Evolutionary conservation across 2,113 vertebrate species (phyloP).

Genomic region (Neotoma lepida): DNA sequence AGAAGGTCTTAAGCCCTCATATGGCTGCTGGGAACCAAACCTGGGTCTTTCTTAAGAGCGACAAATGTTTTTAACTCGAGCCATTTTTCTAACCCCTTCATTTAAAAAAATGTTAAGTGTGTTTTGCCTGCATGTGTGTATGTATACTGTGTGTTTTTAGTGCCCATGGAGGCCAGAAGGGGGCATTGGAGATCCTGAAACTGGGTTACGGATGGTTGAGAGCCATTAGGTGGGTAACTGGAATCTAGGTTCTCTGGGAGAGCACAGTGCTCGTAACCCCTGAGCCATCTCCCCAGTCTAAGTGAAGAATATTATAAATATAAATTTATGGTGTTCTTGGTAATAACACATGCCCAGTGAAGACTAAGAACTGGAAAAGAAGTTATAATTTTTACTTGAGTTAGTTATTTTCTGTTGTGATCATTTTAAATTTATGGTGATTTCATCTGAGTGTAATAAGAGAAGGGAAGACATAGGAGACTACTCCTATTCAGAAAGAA

Average conservation of each 20-base stretch:
- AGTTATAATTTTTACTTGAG: slow-evolving; percentile 77
- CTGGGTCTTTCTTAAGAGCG: neutral
- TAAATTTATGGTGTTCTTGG: slow-evolving; percentile 59
- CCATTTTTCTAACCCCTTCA: neutral
- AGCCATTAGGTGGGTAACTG: neutral
- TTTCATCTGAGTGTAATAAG: slow-evolving; percentile 82
- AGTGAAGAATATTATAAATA: slow-evolving; percentile 54
- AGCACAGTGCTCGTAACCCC: neutral
- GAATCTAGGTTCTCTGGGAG: neutral
- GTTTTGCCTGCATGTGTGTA: neutral
- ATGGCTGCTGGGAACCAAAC: neutral
- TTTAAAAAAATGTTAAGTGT: neutral
- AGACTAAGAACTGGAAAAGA: slow-evolving; percentile 72
- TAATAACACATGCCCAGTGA: slow-evolving; percentile 77
- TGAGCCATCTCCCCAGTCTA: neutral
- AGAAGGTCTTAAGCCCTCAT: neutral
- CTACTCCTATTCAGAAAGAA: slow-evolving; percentile 70
- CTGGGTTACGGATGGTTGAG: neutral
- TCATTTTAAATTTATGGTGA: slow-evolving; percentile 75
- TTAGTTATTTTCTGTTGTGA: slow-evolving; percentile 76
- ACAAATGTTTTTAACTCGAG: neutral
- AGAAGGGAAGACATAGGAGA: slow-evolving; percentile 80
- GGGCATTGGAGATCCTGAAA: neutral
- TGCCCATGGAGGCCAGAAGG: no score
- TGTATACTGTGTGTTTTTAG: neutral